Base-by-base conservation (phyloP, 2,797 vertebrate genomes). In the Passerculus sandwichensis region DNA sequence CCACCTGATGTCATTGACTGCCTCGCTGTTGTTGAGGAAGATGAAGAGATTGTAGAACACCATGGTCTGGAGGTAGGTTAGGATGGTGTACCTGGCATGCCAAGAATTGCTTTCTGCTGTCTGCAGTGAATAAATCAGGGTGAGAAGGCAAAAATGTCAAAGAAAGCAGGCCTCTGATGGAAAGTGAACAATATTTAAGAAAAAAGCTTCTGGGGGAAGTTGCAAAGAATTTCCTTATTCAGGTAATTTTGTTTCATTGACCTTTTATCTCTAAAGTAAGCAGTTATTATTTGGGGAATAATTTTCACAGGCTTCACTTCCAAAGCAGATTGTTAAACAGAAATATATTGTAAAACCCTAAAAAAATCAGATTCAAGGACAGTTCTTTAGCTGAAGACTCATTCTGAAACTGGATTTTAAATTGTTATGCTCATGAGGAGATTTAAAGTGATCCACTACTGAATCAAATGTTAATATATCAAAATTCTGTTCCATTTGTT, bases 11-110 rank as follows among this genome's bases (percentile, higher is more conserved):
- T 98, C 98, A 77, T 97, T 91, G 88, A 99, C 98, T 10, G 98
- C 98, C 91, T 98, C 98, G 78, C 98, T 97, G 92, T 98, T 98
- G 94, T 98, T 99, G 96, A 99, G 98, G 97, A 99, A 99, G 97
- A 99, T 98, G 98, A 99, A 99, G 89, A 99, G 98, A 98, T 99
- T 99, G 98, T 99, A 99, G 97, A 99, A 99, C 62, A 99, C 99
- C 99, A 99, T 99, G 83, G 99, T 98, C 98, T 99, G 99, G 97
- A 99, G 98, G 98, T 99, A 99, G 97, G 99, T 99, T 96, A 99
- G 97, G 84, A 99, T 98, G 16, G 99, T 99, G 96, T 99, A 99
- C 82, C 99, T 98, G 48, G 99, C 99, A 44, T 99, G 99, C 99
- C 99, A 99, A 85, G 99, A 99, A 98, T 98, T 98, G 97, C 98